A percentile compares a stretch with the other conserved stretches of the same genome.
These are phyloP conservation scores for Caenorhabditis parvicauda DNA, from an alignment of 2,888 invertebrate species.

Conservation along the genomic window DNA sequence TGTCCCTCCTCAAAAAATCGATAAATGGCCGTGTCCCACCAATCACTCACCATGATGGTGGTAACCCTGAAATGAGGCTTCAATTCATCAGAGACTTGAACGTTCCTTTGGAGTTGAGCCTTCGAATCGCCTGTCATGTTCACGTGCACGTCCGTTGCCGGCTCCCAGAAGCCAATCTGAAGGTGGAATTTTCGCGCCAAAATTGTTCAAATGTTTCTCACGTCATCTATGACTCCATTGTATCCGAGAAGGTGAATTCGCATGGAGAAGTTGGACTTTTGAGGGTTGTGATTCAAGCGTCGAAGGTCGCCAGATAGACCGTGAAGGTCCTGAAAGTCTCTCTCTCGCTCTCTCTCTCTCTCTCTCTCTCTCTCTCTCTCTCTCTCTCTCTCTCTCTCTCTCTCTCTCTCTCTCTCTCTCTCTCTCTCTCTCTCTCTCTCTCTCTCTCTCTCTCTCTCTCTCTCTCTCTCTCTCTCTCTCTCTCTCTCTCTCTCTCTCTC, in stretches of 20 bases:
- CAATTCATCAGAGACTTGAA: conserved; percentile 60
- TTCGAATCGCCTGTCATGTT: conserved; percentile 57
- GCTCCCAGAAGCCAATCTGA: conserved; percentile 61
- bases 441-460: not conserved
- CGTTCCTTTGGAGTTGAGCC: conserved; percentile 57
- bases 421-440: no score
- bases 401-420: not conserved
- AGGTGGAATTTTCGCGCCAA: conserved; percentile 1
- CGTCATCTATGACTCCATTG: conserved; percentile 55
- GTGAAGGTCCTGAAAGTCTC: conserved; percentile 19
- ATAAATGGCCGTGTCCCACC: no score
- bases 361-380: conserved; percentile 10
- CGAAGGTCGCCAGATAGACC: conserved; percentile 44
- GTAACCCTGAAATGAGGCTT: conserved; percentile 64
- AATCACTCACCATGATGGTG: conserved; percentile 59
- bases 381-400: conserved; percentile 1
- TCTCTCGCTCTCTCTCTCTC: conserved; percentile 3
- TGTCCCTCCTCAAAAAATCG: no score
- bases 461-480: conserved; percentile 13
- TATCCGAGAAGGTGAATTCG: conserved; percentile 59
- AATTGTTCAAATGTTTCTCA: conserved; percentile 19
- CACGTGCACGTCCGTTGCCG: conserved; percentile 24
- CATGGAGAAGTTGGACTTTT: conserved; percentile 55
- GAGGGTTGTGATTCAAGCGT: conserved; percentile 33
- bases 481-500: not conserved